Conservation (phyloP, 1,140 invertebrate species). For the Papilio aristodemus region DNA sequence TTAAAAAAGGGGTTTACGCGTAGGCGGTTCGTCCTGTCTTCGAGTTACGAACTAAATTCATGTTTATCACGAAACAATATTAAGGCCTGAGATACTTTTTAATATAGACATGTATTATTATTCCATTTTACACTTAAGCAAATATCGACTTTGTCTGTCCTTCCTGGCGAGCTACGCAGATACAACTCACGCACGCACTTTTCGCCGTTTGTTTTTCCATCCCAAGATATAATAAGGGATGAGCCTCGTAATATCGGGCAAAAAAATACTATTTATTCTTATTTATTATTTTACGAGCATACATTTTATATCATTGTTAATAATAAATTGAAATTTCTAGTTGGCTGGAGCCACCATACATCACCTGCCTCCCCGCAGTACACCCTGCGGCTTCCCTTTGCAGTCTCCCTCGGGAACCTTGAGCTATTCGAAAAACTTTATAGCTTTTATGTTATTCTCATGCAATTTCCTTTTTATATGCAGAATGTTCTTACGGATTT, state of each 20-base stretch:
- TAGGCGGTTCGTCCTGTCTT: constrained; percentile 20
- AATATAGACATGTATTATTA: constrained; percentile 8
- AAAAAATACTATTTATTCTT: no score
- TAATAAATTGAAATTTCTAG: constrained; percentile 23
- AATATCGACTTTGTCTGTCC: no score
- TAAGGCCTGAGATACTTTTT: constrained; percentile 4
- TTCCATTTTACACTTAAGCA: no score
- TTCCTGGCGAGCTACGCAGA: no score
- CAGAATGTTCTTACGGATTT: neutral
- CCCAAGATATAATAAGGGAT: no score
- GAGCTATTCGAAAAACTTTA: constrained; percentile 20
- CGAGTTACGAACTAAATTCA: constrained; percentile 25
- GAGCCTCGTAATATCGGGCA: no score
- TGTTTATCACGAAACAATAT: constrained; percentile 28
- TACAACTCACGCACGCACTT: no score
- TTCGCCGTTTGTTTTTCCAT: no score
- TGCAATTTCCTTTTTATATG: constrained; percentile 27
- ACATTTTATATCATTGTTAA: constrained; percentile 14
- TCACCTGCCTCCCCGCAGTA: constrained; percentile 17
- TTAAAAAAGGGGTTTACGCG: neutral
- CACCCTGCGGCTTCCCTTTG: constrained; percentile 18
- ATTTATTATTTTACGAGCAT: neutral
- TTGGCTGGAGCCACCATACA: neutral
- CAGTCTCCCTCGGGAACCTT: constrained; percentile 4
- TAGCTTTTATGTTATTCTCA: constrained; percentile 20